Evolutionary conservation across 2,888 invertebrate genomes (phyloP), one percentile per base, ranked within the genome.

Genomic region (Hoplodrina ambigua): DNA sequence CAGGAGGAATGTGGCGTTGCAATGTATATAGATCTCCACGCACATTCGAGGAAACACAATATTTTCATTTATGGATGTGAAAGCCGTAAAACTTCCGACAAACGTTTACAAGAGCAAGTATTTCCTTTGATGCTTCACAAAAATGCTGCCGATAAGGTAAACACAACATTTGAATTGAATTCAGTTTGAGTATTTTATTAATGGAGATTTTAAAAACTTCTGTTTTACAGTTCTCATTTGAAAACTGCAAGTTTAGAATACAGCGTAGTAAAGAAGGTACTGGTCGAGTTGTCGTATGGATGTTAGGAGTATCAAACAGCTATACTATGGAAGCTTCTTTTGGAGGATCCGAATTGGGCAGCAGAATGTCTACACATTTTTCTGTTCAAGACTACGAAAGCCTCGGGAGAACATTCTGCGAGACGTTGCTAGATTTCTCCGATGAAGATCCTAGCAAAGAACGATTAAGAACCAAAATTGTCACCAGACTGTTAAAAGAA

Each of bases 1-100:
- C 97, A 98, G 93, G 98, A 98, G 92, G 98, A 98, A 95, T 98
- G 98, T 91, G 98, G 98, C 37, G 98, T 99, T 66, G 98, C 98
- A 60, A 97, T 99, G 97, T 99, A 98, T 91, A 98, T 99, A 91
- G 99, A 99, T 94, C 97, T 99, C 86, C 99, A 99, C 92, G 99
- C 99, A 49, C 99, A 99, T 95, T 99, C 99, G 33, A 96, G 99
- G 80, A 98, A 98, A 91, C 98, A 99, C 94, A 99, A 99, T 92
- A 97, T 99, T 87, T 99, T 99, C 93, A 97, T 99, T 88, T 99
- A 99, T 91, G 99, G 99, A 83, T 99, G 99, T 94, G 98, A 98
- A 96, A 98, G 97, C 93, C 96, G 98, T 86, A 96, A 98, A 87
- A 97, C 97, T 83, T 96, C 97, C 19, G 98, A 98, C 61, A 97